Evolutionary conservation across 2,888 invertebrate species (phyloP).

Genomic region (Neoascia interrupta): DNA sequence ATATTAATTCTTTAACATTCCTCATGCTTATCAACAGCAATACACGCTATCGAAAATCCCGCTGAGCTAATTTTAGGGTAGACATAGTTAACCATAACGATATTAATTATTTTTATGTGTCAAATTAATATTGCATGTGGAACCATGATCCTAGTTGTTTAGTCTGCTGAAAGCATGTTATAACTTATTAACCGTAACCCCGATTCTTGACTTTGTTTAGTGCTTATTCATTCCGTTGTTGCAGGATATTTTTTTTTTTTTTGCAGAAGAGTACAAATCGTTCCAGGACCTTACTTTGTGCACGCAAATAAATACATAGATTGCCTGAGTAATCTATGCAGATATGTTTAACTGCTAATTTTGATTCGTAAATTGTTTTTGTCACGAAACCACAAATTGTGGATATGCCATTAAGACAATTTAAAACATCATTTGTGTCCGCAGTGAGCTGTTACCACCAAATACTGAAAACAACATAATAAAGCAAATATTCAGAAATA

Average conservation of each 20-base stretch:
- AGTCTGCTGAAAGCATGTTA: constrained; percentile 10
- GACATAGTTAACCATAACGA: constrained; percentile 37
- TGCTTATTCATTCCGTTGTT: constrained; percentile 27
- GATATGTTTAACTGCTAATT: constrained; percentile 35
- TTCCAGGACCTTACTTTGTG: constrained; percentile 50
- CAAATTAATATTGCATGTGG: constrained; percentile 33
- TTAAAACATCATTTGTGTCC: constrained; percentile 54
- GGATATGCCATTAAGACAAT: constrained; percentile 55
- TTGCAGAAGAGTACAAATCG: constrained; percentile 1
- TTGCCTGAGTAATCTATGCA: constrained; percentile 11
- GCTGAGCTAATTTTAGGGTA: not conserved
- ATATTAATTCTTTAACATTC: too few species aligned
- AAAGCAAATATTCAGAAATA: too few species aligned
- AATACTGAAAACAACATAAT: not conserved
- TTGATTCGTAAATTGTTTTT: constrained; percentile 47
- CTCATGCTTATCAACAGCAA: too few species aligned
- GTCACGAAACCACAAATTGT: constrained; percentile 44
- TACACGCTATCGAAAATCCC: constrained; percentile 28
- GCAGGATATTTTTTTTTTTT: constrained; percentile 9
- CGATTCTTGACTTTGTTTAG: constrained; percentile 29
- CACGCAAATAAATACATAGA: constrained; percentile 48
- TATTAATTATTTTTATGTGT: constrained; percentile 32
- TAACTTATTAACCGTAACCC: constrained; percentile 31
- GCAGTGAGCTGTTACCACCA: constrained; percentile 34
- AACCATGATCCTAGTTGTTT: constrained; percentile 1